Evolutionary conservation across 2,888 invertebrate genomes (phyloP).

Genomic region (Hipparchia semele): DNA sequence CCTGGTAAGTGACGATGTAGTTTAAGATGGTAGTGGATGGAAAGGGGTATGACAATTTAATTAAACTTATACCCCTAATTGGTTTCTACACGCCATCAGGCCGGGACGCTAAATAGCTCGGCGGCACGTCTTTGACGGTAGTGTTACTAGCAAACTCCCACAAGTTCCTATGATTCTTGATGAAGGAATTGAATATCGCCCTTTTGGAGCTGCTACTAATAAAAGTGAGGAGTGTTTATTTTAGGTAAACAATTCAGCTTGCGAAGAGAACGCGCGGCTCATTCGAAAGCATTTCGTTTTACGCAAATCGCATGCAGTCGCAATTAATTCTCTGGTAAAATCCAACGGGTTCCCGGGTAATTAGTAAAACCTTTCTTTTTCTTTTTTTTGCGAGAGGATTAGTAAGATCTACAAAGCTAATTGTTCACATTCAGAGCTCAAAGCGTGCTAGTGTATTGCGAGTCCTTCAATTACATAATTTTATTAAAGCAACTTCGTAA

Average conservation of each 20-base stretch:
- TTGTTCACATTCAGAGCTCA: conserved; percentile 58
- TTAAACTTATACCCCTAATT: no score
- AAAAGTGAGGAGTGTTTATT: conserved; percentile 20
- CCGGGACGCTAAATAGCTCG: no score
- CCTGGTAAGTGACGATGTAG: no score
- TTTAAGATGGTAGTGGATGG: no score
- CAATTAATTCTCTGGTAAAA: conserved; percentile 61
- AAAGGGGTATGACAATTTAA: no score
- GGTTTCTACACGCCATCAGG: no score
- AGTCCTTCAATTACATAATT: conserved; percentile 28
- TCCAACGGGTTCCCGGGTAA: conserved; percentile 64
- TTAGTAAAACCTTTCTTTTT: conserved; percentile 47
- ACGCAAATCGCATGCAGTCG: conserved; percentile 59
- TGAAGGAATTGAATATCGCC: not conserved
- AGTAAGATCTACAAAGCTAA: conserved; percentile 55
- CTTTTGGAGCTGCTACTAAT: not conserved
- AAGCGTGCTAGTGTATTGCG: conserved; percentile 48
- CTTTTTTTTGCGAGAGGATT: conserved; percentile 45
- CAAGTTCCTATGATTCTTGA: no score
- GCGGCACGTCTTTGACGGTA: no score
- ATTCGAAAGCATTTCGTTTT: conserved; percentile 52
- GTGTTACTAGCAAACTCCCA: no score
- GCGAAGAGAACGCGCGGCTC: conserved; percentile 15
- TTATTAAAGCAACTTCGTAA: conserved; percentile 16
- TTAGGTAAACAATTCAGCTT: conserved; percentile 17